phyloP scores from a whole-genome alignment of 2,797 vertebrate genomes.

The Heterohyrax brucei region DNA sequence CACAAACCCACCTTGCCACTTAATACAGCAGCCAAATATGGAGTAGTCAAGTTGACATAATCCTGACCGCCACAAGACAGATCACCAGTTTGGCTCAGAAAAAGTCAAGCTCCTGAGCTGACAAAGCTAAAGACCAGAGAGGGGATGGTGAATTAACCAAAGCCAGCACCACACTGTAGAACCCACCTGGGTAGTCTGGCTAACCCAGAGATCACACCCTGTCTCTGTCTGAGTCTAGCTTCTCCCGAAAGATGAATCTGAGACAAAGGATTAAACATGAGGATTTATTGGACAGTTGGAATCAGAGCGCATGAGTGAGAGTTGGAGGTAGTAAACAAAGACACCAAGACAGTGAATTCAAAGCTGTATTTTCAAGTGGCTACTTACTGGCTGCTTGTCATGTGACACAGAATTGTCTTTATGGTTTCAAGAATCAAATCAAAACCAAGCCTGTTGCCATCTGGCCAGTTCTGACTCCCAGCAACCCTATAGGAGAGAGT shows the following conservation, averaged over 20 bases:
- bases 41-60: no score
- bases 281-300: not conserved
- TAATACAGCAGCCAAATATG: no score
- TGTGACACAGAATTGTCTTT: not conserved
- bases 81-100: not conserved
- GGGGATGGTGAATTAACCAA: not conserved
- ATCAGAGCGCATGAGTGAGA: not conserved
- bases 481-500: no score
- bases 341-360: not conserved
- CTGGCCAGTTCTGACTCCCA: no score
- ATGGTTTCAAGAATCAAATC: not conserved
- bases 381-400: not conserved
- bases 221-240: not conserved
- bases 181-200: not conserved
- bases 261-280: not conserved
- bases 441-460: no score
- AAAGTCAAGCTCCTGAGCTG: not conserved
- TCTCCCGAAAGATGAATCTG: not conserved
- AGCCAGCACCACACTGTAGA: not conserved
- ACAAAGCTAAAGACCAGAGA: not conserved
- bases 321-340: not conserved
- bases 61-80: no score
- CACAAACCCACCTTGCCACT: no score
- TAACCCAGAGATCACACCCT: not conserved
- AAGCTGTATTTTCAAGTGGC: rapidly evolving